Evolutionary conservation across 2,113 vertebrate species (phyloP), one percentile per base, ranked within the genome.

Genomic region (Galbula dea): DNA sequence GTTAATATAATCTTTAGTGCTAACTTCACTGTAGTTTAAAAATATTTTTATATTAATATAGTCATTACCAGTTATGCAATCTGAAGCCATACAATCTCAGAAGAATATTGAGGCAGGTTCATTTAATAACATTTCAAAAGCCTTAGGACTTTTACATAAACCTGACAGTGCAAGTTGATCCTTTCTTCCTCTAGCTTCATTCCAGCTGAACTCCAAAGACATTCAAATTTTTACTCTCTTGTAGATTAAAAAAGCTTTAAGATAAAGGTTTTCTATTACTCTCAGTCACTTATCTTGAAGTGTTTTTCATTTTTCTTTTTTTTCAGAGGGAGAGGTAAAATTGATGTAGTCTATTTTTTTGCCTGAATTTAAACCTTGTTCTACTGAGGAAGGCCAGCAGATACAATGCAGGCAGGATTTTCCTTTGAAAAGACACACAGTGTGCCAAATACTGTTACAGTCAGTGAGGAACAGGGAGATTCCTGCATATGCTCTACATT

Each of bases 81-180:
- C 12, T 6, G 5, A 81, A 66, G 11, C 45, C 19, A 54, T 45
- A 34, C 3, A 45, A 65, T 55, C 15, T 52, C 54, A 27, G 74
- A 77, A 77, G 73, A 34, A 27, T 79, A 24, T 18, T 59, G 23
- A 76, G 24, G 9, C 10, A 89, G 16, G 54, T 51, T 73, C 1
- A 2, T 39, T 82, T 88, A 75, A 48, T 24, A 39, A 45, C 69
- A 48, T 20, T 17, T 71, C 55, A 69, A 59, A 88, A 24, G 13
- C 0, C 0, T 52, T 58, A n/a, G 11, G 10, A 55, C 5, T 77
- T 91, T 41, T 63, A 36, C 3, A 14, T 67, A 77, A 83, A 67
- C 11, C 7, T 73, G 37, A 36, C 16, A 79, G 32, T 15, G 27
- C 54, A 86, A 74, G n/a, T 7, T 1, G 3, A 36, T 71, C 17